A percentile compares a stretch with the other conserved stretches of the same genome.
Evolutionary conservation across 1,140 invertebrate species (phyloP).

Genomic region (Heliconius eleuchia): DNA sequence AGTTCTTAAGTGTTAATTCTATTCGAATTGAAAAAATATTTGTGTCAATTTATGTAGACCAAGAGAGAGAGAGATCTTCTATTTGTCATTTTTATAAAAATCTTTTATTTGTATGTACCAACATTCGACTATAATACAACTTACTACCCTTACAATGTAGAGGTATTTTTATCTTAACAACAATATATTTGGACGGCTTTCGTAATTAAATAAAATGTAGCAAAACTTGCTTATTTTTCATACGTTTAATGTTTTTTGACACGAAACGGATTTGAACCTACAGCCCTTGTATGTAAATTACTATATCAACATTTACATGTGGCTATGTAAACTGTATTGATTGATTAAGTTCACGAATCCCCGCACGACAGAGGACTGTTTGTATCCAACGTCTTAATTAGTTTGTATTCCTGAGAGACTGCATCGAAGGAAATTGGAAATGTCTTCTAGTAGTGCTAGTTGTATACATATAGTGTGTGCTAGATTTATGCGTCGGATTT

Average conservation of each 20-base stretch:
- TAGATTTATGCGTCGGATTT: too few relatives aligned
- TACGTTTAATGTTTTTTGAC: neutral
- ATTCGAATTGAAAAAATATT: too few relatives aligned
- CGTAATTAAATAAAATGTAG: neutral
- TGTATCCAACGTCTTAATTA: slow-evolving; percentile 21
- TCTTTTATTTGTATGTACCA: neutral
- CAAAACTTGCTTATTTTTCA: neutral
- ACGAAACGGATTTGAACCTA: too few relatives aligned
- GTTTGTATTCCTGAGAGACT: slow-evolving; percentile 5
- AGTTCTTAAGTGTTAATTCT: too few relatives aligned
- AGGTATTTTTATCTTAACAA: neutral
- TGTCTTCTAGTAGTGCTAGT: neutral
- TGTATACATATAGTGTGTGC: neutral
- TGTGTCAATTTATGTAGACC: too few relatives aligned
- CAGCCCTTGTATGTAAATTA: neutral
- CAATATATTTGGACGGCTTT: neutral
- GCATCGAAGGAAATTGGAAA: slow-evolving; percentile 21
- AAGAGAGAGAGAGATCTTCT: too few relatives aligned
- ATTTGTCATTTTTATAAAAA: too few relatives aligned
- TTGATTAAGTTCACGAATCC: neutral
- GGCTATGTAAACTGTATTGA: neutral
- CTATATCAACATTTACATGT: neutral
- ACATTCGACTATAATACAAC: neutral
- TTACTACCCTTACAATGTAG: neutral
- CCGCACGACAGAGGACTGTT: neutral